These are phyloP conservation scores for Nycteola revayana DNA, from an alignment of 2,888 invertebrate species.

Conservation along the genomic window DNA sequence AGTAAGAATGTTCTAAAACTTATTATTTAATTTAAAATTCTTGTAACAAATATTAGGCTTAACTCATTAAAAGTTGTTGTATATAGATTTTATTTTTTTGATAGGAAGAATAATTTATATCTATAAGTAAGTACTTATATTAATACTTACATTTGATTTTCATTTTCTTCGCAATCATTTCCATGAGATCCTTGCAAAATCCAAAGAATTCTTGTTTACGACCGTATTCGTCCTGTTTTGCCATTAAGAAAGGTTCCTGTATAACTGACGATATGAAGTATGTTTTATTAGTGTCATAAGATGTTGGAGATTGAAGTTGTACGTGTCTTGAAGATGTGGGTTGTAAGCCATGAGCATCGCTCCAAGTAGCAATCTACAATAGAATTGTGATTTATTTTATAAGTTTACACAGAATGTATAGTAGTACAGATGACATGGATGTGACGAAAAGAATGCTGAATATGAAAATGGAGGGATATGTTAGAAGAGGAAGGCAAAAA, in stretches of 20 bases:
- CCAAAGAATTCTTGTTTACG: constrained; percentile 93
- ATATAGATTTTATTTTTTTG: too few relatives aligned
- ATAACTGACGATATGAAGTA: constrained; percentile 93
- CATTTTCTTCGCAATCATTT: constrained; percentile 89
- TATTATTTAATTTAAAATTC: not conserved
- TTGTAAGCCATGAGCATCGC: constrained; percentile 89
- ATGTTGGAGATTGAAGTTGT: constrained; percentile 85
- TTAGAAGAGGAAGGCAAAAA: too few relatives aligned
- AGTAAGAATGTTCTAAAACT: too few relatives aligned
- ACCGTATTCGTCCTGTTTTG: constrained; percentile 83
- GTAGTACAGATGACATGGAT: too few relatives aligned
- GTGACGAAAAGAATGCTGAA: too few relatives aligned
- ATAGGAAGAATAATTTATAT: too few relatives aligned
- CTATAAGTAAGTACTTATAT: too few relatives aligned
- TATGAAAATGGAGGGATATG: too few relatives aligned
- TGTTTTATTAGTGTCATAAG: constrained; percentile 91
- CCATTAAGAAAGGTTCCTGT: constrained; percentile 95
- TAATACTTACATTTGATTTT: constrained; percentile 91
- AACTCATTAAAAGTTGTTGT: too few relatives aligned
- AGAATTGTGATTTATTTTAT: not conserved
- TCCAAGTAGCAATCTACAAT: constrained; percentile 92
- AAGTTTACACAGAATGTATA: too few relatives aligned
- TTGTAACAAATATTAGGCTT: not conserved
- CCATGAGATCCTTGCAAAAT: constrained; percentile 95
- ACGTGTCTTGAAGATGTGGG: constrained; percentile 89